Evolutionary conservation across 53 echinoderm and acorn worm species (phyloP).

Genomic region (Patiria pectinifera): DNA sequence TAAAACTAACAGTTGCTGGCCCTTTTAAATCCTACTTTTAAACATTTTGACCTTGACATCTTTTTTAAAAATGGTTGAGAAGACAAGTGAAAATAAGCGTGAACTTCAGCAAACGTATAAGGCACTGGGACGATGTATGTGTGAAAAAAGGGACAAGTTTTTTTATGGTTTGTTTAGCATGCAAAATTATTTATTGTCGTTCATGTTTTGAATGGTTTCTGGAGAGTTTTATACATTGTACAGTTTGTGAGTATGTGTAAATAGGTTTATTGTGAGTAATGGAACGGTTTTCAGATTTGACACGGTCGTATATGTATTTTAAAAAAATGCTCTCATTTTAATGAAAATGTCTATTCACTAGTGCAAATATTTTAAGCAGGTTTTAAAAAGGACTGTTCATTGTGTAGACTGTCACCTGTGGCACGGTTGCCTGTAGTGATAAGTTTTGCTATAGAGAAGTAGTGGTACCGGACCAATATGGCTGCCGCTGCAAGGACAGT

Average conservation of each 20-base stretch:
- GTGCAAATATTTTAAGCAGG: slow-evolving; percentile 1
- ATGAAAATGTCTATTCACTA: background rate
- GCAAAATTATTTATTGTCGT: slow-evolving; percentile 8
- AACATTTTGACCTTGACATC: background rate
- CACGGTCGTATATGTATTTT: background rate
- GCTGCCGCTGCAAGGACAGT: no score
- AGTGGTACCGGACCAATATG: no score
- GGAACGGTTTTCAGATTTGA: background rate
- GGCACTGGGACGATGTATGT: background rate
- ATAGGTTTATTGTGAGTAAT: background rate
- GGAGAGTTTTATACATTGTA: slow-evolving; percentile 6
- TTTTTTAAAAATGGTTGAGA: background rate
- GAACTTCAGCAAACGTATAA: background rate
- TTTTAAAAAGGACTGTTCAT: background rate
- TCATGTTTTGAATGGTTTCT: background rate
- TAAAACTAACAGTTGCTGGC: background rate
- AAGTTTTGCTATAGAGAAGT: background rate
- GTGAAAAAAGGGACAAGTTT: background rate
- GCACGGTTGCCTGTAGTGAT: background rate
- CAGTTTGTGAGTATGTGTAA: background rate
- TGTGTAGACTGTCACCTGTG: background rate
- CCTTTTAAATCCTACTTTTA: background rate
- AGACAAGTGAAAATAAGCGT: background rate
- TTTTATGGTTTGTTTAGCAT: background rate
- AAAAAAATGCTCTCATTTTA: background rate